phyloP scores from a whole-genome alignment of 2,113 vertebrate genomes.

The Anguilla rostrata region DNA sequence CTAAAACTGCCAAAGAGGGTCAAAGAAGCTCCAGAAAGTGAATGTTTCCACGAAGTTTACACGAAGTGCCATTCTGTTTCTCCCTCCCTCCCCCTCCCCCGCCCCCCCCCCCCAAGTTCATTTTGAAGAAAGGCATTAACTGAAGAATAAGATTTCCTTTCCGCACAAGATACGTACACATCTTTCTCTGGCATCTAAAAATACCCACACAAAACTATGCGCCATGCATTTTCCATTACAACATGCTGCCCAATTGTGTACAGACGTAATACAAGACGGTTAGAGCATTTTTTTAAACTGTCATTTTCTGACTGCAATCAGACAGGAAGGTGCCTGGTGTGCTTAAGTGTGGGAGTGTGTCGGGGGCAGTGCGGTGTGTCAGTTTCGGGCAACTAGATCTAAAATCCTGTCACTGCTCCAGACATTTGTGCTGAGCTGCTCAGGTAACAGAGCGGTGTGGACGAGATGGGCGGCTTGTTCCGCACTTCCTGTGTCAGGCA shows the following conservation, averaged over 20 bases:
- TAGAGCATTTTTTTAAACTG: background rate
- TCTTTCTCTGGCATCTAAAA: background rate
- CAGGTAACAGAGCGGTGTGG: background rate
- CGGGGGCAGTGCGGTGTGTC: background rate
- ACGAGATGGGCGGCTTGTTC: too few species aligned
- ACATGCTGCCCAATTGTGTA: background rate
- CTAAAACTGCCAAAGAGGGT: too few species aligned
- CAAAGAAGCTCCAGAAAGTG: too few species aligned
- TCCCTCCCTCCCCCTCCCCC: too few species aligned
- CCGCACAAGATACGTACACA: background rate
- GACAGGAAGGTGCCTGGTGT: slow-evolving; percentile 5
- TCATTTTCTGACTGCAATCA: background rate
- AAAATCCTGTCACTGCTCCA: background rate
- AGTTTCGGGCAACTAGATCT: background rate
- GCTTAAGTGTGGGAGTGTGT: background rate
- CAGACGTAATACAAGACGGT: background rate
- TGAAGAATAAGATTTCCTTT: background rate
- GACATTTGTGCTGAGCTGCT: background rate
- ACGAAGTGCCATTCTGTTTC: too few species aligned
- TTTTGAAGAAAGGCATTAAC: too few species aligned
- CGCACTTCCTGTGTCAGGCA: background rate
- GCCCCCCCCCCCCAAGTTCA: too few species aligned
- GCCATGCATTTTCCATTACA: background rate
- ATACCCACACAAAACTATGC: background rate
- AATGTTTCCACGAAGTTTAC: too few species aligned